Evolutionary conservation across 2,113 vertebrate genomes (phyloP).

Genomic region (Fulmarus glacialis): DNA sequence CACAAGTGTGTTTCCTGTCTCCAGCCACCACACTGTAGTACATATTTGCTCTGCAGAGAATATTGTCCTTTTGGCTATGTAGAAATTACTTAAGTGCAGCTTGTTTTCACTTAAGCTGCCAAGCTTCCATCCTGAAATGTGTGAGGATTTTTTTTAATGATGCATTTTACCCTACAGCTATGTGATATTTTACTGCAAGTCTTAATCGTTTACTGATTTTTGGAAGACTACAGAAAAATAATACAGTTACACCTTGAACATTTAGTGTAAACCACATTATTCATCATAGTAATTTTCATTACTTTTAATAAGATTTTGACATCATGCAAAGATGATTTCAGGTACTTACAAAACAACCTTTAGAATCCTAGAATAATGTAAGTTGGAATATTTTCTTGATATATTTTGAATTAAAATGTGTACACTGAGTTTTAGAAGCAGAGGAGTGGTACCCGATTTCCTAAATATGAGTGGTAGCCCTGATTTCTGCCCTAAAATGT

Average conservation of each 20-base stretch:
- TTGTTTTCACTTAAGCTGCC: slow-evolving; percentile 59
- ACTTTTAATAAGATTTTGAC: not conserved
- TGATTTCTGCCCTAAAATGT: not conserved
- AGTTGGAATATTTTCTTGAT: not conserved
- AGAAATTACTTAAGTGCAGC: slow-evolving; percentile 61
- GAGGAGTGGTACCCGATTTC: not conserved
- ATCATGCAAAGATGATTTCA: not conserved
- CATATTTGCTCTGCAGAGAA: slow-evolving; percentile 33
- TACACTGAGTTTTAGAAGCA: not conserved
- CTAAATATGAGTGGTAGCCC: not conserved
- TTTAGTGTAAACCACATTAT: not conserved
- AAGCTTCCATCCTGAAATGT: slow-evolving; percentile 30
- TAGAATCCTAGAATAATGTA: not conserved
- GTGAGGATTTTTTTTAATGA: slow-evolving; percentile 43
- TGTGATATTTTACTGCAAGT: slow-evolving; percentile 24
- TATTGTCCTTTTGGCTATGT: slow-evolving; percentile 65
- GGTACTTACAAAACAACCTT: not conserved
- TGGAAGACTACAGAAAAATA: slow-evolving; percentile 13
- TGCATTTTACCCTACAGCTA: slow-evolving; percentile 40
- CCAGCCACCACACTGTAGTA: not conserved
- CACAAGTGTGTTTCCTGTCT: slow-evolving; percentile 52
- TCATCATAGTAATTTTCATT: not conserved
- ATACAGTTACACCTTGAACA: not conserved
- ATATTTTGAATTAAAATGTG: not conserved
- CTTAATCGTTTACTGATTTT: not conserved